Base-by-base conservation (phyloP, 2,888 invertebrate genomes). In the Oligia strigilis region DNA sequence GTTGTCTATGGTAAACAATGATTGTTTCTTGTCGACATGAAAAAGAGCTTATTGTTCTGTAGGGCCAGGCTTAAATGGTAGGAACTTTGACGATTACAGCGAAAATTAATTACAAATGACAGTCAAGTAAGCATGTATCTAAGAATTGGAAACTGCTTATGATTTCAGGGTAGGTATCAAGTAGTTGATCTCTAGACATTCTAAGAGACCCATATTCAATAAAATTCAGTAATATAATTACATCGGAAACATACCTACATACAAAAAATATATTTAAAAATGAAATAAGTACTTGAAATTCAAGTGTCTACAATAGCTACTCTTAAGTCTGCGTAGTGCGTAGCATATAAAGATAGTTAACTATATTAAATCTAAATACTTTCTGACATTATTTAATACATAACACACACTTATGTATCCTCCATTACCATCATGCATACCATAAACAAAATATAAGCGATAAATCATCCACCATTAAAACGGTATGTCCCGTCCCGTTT, bases 381-480 rank as follows among this genome's bases (percentile, higher is more conserved):
- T 49, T 43, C 23, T 11, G 46, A 2, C 8, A 60, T 13, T 46
- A 76, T 36, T 77, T 9, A 17, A n/a, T 65, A 83, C 52, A 52
- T 78, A 55, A 19, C 73, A 43, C 29, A 55, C 6, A 64, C 36
- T 46, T 40, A 43, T 19, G 40, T 58, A 36, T 40, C 29, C 71
- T 52, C 11, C 62, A 78, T 70, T 69, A 69, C 69, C 58, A 72
- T 52, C 52, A 40, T 36, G 69, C 67, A 67, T 71, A 77, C 85
- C 75, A 73, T 81, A 87, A 80, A 77, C 75, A 81, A 85, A 87
- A 84, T 71, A 80, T 72, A 64, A 60, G 58, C 75, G 29, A 72
- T 81, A 85, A 87, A 87, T 87, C 75, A 73, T 55, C 66, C 62
- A 29, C 72, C 73, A 87, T 87, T 88, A 81, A 82, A 88, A 76